Evolutionary conservation across 2,888 invertebrate species (phyloP), one percentile per base, ranked within the genome.

Genomic region (Lasiommata megera): DNA sequence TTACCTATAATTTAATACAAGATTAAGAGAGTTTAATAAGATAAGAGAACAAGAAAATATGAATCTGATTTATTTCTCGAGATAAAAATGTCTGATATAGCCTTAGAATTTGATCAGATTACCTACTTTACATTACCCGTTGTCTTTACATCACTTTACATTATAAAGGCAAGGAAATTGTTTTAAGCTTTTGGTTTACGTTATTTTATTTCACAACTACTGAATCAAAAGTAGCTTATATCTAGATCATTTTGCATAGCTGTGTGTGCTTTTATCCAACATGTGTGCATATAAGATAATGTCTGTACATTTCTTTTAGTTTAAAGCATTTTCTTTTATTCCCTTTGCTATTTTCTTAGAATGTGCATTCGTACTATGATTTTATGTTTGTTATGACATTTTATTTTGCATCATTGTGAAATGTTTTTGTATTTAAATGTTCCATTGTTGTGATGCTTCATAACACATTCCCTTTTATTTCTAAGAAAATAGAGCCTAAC

Each of bases 281-380:
- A 14, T 44, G 14, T 28, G 9, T 44, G 23, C 8, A 23, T 3
- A 43, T 43, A n/a, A 28, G 0, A 3, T 2, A 28, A 8, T 6
- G 23, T 12, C 7, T 47, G 14, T 34, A 16, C 5, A 47, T 55
- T 37, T 18, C 28, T 23, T 16, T 29, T 16, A 14, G n/a, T 54
- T 43, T 73, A 63, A 67, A 60, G 59, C 68, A 51, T 65, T 44
- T 63, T 63, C 50, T 58, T 66, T 59, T 46, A n/a, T n/a, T 58
- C 57, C 52, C 8, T 58, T 47, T 54, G 44, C 14, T 50, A 37
- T 56, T 53, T 51, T 58, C 28, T 58, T 54, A 50, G 48, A 54
- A 54, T 36, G 37, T 16, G 6, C 14, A n/a, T 41, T 17, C 7
- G 3, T 14, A 5, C 5, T 23, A 2, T 23, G 5, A 40, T 47